Evolutionary conservation across 1,140 invertebrate species (phyloP).

Genomic region (Leptopilina boulardi): DNA sequence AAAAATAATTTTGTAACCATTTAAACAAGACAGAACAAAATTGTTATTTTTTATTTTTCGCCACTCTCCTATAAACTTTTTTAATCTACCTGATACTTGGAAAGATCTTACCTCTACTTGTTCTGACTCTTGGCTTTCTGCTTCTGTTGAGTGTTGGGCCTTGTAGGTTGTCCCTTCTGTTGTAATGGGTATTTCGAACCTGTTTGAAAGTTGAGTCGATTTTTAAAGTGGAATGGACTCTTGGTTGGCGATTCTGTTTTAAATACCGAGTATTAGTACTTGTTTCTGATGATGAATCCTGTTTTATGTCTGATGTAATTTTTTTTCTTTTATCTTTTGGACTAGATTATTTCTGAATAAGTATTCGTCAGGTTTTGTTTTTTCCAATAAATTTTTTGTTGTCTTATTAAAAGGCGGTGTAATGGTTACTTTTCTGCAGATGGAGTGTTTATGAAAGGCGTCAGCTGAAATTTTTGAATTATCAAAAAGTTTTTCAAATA

Average conservation of each 20-base stretch:
- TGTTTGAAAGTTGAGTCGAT: constrained; percentile 5
- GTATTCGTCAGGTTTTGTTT: constrained; percentile 43
- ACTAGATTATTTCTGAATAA: constrained; percentile 48
- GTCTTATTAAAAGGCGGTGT: constrained; percentile 44
- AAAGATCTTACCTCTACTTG: background rate
- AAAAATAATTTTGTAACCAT: constrained; percentile 48
- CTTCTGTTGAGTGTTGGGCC: constrained; percentile 16
- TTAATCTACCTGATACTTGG: constrained; percentile 51
- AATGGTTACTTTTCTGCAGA: constrained; percentile 45
- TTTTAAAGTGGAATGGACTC: constrained; percentile 1
- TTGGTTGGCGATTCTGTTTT: background rate
- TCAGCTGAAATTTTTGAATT: constrained; percentile 43
- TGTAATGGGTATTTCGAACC: background rate
- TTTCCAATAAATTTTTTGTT: constrained; percentile 37
- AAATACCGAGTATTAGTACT: background rate
- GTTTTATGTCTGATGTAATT: constrained; percentile 43
- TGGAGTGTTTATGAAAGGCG: constrained; percentile 32
- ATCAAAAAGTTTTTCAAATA: constrained; percentile 47
- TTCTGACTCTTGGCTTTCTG: constrained; percentile 33
- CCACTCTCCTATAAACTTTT: constrained; percentile 45
- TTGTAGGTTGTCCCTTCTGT: constrained; percentile 7
- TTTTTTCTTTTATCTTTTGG: constrained; percentile 51
- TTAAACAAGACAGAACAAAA: constrained; percentile 44
- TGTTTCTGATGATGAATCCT: background rate
- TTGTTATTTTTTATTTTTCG: constrained; percentile 43